phyloP scores from a whole-genome alignment of 2,888 invertebrate species.

The Heterodera filipjevi region DNA sequence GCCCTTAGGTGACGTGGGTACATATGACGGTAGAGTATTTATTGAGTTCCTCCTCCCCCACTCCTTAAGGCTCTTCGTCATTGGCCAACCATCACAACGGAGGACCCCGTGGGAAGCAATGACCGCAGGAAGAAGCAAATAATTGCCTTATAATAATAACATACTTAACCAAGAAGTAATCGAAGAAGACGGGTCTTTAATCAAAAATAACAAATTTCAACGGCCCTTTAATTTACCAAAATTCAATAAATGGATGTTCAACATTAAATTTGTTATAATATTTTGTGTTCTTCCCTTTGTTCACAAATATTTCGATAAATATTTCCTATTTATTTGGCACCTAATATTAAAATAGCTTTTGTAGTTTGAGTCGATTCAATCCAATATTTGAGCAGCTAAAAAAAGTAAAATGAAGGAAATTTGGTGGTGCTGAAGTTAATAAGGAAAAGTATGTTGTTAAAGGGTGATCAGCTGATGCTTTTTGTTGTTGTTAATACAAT shows the following conservation, averaged over 20 bases:
- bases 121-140: background rate
- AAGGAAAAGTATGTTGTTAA: too few relatives aligned
- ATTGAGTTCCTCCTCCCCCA: too few relatives aligned
- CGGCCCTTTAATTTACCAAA: background rate
- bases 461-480: background rate
- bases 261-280: background rate
- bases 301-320: too few relatives aligned
- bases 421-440: too few relatives aligned
- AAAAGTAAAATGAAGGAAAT: too few relatives aligned
- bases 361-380: too few relatives aligned
- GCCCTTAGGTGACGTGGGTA: too few relatives aligned
- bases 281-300: background rate
- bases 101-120: slow-evolving; percentile 21
- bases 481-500: background rate
- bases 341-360: too few relatives aligned
- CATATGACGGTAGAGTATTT: too few relatives aligned
- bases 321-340: too few relatives aligned
- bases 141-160: background rate
- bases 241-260: too few relatives aligned
- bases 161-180: background rate
- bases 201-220: background rate
- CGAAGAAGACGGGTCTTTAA: background rate
- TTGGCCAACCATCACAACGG: slow-evolving; percentile 18
- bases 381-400: too few relatives aligned
- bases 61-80: slow-evolving; percentile 1